Evolutionary conservation across 2,797 vertebrate species (phyloP).

Genomic region (Craterocephalus amniculus): DNA sequence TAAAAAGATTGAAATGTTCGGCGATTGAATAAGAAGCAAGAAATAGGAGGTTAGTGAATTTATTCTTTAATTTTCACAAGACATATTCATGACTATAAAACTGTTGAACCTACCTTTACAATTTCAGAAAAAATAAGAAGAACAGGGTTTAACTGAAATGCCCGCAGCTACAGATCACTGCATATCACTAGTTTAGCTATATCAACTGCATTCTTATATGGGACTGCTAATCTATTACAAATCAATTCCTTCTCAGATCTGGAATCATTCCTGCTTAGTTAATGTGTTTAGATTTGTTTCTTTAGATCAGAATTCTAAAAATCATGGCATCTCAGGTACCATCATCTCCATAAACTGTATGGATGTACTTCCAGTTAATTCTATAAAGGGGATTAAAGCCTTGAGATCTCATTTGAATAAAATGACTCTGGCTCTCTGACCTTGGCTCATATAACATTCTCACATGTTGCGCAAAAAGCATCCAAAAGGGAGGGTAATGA

Average conservation of each 20-base stretch:
- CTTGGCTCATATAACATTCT: constrained; percentile 36
- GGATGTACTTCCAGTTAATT: constrained; percentile 9
- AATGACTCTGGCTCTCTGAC: constrained; percentile 46
- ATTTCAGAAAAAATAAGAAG: constrained; percentile 39
- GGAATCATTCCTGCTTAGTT: constrained; percentile 59
- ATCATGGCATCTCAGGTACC: neutral
- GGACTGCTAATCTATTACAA: constrained; percentile 56
- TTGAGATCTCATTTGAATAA: constrained; percentile 47
- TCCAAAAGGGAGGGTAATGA: constrained; percentile 46
- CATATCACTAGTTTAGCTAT: constrained; percentile 51
- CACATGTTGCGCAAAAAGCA: constrained; percentile 47
- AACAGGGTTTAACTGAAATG: neutral
- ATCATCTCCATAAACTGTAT: constrained; percentile 20
- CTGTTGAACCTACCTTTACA: constrained; percentile 35
- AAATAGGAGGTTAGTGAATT: constrained; percentile 15
- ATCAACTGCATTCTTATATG: constrained; percentile 53
- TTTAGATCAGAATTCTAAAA: neutral
- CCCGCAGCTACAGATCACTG: constrained; percentile 36
- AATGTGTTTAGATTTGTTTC: neutral
- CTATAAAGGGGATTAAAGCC: constrained; percentile 29
- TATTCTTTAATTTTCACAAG: constrained; percentile 9
- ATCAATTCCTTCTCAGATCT: constrained; percentile 58
- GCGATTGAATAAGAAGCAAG: constrained; percentile 25
- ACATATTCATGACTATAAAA: constrained; percentile 29
- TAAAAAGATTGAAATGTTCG: constrained; percentile 51